Evolutionary conservation across 2,888 invertebrate species (phyloP).

Genomic region (Xanthorhoe spadicearia): DNA sequence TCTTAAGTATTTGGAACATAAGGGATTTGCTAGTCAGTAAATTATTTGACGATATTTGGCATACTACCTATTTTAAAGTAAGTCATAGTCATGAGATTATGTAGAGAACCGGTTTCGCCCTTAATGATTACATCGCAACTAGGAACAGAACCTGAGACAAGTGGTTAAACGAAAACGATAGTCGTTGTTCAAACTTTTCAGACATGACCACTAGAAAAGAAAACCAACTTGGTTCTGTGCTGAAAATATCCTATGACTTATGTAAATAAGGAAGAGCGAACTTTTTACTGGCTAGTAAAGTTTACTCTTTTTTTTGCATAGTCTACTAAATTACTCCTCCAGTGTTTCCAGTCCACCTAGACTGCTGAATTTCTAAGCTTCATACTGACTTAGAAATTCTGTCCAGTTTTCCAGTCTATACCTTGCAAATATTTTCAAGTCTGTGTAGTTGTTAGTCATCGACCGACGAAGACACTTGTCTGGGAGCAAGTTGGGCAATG

Average conservation of each 20-base stretch:
- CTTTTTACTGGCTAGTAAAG: too few relatives aligned
- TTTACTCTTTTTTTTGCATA: too few relatives aligned
- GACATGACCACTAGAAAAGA: neutral
- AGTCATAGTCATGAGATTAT: slow-evolving; percentile 20
- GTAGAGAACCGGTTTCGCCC: slow-evolving; percentile 48
- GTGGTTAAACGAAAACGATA: slow-evolving; percentile 7
- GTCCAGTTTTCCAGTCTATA: too few relatives aligned
- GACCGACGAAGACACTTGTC: slow-evolving; percentile 2
- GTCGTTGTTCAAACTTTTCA: neutral
- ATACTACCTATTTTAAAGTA: slow-evolving; percentile 8
- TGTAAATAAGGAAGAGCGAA: too few relatives aligned
- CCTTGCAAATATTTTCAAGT: neutral
- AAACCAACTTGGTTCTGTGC: too few relatives aligned
- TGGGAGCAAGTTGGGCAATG: slow-evolving; percentile 64
- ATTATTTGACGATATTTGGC: slow-evolving; percentile 19
- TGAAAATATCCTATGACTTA: too few relatives aligned
- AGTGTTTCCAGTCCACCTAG: too few relatives aligned
- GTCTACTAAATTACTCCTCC: too few relatives aligned
- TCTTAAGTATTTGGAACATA: neutral
- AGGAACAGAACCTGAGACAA: slow-evolving; percentile 10
- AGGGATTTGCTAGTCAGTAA: slow-evolving; percentile 10
- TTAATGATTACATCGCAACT: slow-evolving; percentile 56
- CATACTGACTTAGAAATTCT: too few relatives aligned
- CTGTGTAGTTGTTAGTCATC: neutral
- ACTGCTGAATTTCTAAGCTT: too few relatives aligned